Conservation (phyloP, 2,797 vertebrate genomes). For the Ctenochaetus hawaiiensis region DNA sequence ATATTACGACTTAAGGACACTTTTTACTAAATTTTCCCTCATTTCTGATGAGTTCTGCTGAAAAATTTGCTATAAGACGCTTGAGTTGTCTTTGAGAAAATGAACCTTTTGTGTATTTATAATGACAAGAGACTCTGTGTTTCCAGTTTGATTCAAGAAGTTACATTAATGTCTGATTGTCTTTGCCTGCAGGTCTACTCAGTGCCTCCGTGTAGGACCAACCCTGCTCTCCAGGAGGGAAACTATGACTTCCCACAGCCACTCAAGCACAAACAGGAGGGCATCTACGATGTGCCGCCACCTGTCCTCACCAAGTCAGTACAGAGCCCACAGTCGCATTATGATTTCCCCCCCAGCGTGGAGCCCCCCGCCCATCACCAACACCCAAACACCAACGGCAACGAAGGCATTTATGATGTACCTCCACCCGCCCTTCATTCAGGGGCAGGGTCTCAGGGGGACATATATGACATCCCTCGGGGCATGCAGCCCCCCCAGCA, state of each 20-base stretch:
- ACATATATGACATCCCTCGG: conserved; percentile 94
- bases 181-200: conserved; percentile 78
- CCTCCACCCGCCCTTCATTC: conserved; percentile 81
- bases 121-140: neutral
- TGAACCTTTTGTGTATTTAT: neutral
- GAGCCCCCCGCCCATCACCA: conserved; percentile 65
- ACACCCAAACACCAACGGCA: conserved; percentile 57
- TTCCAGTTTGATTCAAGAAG: neutral
- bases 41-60: neutral
- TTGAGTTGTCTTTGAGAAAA: neutral
- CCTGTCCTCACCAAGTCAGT: conserved; percentile 81
- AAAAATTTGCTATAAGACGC: neutral
- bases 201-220: conserved; percentile 79
- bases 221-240: conserved; percentile 83
- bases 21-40: neutral
- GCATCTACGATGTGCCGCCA: conserved; percentile 93
- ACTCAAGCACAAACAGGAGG: conserved; percentile 87
- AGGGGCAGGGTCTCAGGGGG: conserved; percentile 80
- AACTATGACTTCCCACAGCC: conserved; percentile 91
- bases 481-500: conserved; percentile 83
- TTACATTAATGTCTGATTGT: neutral
- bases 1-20: neutral
- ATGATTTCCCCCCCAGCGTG: conserved; percentile 75
- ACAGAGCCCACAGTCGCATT: conserved; percentile 79
- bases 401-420: conserved; percentile 87